These are phyloP conservation scores for Poeciliopsis occidentalis DNA, from an alignment of 2,113 vertebrate genomes.

Conservation along the genomic window DNA sequence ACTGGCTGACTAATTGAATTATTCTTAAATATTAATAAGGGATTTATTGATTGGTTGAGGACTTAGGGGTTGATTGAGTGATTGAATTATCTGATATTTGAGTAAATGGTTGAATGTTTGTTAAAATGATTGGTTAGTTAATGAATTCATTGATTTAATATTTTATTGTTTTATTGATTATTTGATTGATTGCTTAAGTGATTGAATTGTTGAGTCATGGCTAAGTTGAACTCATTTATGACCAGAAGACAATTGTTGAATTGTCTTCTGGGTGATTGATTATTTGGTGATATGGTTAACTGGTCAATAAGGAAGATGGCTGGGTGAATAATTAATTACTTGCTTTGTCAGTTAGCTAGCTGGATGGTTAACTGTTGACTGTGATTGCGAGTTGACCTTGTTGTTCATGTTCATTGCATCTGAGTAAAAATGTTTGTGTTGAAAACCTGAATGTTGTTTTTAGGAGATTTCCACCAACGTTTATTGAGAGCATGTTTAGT, in stretches of 20 bases:
- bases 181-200: too few relatives aligned
- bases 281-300: background rate
- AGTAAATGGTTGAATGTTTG: background rate
- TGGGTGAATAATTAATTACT: background rate
- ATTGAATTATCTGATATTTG: background rate
- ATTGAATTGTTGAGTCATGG: too few relatives aligned
- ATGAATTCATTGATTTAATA: background rate
- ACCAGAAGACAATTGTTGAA: background rate
- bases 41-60: too few relatives aligned
- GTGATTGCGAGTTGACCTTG: background rate
- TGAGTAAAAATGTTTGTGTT: constrained; percentile 14
- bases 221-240: too few relatives aligned
- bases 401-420: background rate
- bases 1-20: too few relatives aligned
- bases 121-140: background rate
- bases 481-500: constrained; percentile 42
- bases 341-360: background rate
- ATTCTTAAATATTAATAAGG: too few relatives aligned
- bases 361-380: background rate
- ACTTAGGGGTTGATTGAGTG: too few relatives aligned
- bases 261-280: background rate
- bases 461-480: constrained; percentile 33
- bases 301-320: background rate
- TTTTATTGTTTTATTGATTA: background rate
- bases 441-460: constrained; percentile 15